phyloP scores from a whole-genome alignment of 2,113 vertebrate genomes.

The Pantherophis guttatus region DNA sequence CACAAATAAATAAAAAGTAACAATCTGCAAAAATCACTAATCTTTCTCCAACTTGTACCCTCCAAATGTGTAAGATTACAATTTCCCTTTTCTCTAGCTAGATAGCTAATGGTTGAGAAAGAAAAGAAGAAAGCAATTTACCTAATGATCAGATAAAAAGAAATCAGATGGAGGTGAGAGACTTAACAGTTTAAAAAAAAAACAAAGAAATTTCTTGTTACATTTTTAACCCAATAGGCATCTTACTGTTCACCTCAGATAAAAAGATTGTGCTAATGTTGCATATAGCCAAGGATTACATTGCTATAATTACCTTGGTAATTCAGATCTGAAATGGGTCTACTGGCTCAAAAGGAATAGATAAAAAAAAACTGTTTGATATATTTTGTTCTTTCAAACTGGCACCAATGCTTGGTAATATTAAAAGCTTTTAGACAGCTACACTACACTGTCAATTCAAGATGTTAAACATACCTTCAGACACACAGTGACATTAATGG shows the following conservation, averaged over 20 bases:
- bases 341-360: conserved; percentile 4
- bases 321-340: neutral
- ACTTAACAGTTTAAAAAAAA: neutral
- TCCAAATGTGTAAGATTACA: neutral
- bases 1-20: neutral
- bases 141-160: neutral
- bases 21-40: neutral
- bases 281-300: neutral
- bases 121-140: neutral
- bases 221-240: neutral
- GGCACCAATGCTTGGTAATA: conserved; percentile 40
- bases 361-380: neutral
- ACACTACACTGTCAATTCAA: conserved; percentile 36
- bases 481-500: conserved; percentile 19
- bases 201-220: neutral
- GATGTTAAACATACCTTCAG: conserved; percentile 24
- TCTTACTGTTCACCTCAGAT: neutral
- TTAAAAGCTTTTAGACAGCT: conserved; percentile 47
- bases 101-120: neutral
- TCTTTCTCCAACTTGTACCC: neutral
- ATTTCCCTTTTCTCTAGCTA: neutral
- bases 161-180: neutral
- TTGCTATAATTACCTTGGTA: neutral
- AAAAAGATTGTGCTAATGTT: neutral
- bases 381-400: conserved; percentile 31